phyloP scores from a whole-genome alignment of 1,140 invertebrate genomes.

The Plectrocnemia conspersa region DNA sequence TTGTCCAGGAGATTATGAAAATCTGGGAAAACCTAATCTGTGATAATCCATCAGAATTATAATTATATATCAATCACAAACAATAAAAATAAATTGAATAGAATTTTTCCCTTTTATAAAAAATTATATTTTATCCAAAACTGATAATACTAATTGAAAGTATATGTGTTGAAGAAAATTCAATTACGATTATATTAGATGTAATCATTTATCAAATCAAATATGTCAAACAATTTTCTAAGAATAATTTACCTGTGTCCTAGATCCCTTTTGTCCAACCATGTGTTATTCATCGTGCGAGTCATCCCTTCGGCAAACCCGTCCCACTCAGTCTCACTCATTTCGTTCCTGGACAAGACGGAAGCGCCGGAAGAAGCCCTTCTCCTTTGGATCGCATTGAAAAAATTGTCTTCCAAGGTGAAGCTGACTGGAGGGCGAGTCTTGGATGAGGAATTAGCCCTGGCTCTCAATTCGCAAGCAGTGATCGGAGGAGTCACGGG shows the following conservation, averaged over 20 bases:
- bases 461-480: slow-evolving; percentile 49
- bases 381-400: slow-evolving; percentile 15
- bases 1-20: too few relatives aligned
- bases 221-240: too few relatives aligned
- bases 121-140: too few relatives aligned
- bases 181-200: too few relatives aligned
- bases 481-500: slow-evolving; percentile 47
- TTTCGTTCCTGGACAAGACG: slow-evolving; percentile 45
- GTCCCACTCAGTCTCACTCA: slow-evolving; percentile 54
- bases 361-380: slow-evolving; percentile 13
- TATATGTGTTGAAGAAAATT: too few relatives aligned
- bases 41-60: too few relatives aligned
- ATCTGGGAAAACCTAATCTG: too few relatives aligned
- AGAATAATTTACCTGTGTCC: slow-evolving; percentile 63
- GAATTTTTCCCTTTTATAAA: too few relatives aligned
- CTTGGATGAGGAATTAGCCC: slow-evolving; percentile 51
- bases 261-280: slow-evolving; percentile 55
- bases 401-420: slow-evolving; percentile 23
- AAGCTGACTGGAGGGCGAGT: slow-evolving; percentile 40
- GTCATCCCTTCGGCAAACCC: slow-evolving; percentile 55
- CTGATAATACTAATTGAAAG: too few relatives aligned
- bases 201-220: too few relatives aligned
- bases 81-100: too few relatives aligned
- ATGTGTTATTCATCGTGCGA: slow-evolving; percentile 44
- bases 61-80: too few relatives aligned